A percentile compares a stretch with the other conserved stretches of the same genome.
phyloP scores from a whole-genome alignment of 2,113 vertebrate genomes.

The Carassius auratus region DNA sequence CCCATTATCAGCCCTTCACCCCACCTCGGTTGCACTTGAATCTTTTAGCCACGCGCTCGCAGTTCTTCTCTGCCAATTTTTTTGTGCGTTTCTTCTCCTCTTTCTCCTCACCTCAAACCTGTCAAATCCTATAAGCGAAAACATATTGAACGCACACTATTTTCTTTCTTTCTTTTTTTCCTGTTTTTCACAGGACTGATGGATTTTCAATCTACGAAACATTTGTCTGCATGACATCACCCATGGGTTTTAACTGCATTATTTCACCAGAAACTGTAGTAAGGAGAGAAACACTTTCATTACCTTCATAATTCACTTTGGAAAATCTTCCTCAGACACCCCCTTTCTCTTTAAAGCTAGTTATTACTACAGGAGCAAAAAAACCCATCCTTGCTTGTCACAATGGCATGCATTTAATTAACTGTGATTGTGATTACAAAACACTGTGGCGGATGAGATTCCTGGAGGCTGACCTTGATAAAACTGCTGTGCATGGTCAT shows the following conservation, averaged over 20 bases:
- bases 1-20: slow-evolving; percentile 30
- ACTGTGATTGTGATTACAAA: slow-evolving; percentile 23
- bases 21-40: slow-evolving; percentile 52
- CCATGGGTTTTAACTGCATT: slow-evolving; percentile 53
- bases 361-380: slow-evolving; percentile 58
- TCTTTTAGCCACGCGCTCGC: slow-evolving; percentile 63
- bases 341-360: slow-evolving; percentile 59
- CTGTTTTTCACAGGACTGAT: slow-evolving; percentile 60
- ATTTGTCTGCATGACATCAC: slow-evolving; percentile 59
- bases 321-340: slow-evolving; percentile 56
- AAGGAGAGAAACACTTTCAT: slow-evolving; percentile 59
- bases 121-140: slow-evolving; percentile 63
- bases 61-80: slow-evolving; percentile 55
- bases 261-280: slow-evolving; percentile 55
- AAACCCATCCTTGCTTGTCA: slow-evolving; percentile 52
- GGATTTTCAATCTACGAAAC: slow-evolving; percentile 64
- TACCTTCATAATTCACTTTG: slow-evolving; percentile 54
- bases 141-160: slow-evolving; percentile 57
- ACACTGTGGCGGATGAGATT: slow-evolving; percentile 2
- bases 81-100: slow-evolving; percentile 45
- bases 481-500: slow-evolving; percentile 26
- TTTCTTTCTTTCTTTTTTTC: slow-evolving; percentile 22
- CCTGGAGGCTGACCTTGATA: slow-evolving; percentile 28
- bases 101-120: slow-evolving; percentile 50
- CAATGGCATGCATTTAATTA: slow-evolving; percentile 46